Evolutionary conservation across 2,113 vertebrate genomes (phyloP).

Genomic region (Rhinoptilus africanus): DNA sequence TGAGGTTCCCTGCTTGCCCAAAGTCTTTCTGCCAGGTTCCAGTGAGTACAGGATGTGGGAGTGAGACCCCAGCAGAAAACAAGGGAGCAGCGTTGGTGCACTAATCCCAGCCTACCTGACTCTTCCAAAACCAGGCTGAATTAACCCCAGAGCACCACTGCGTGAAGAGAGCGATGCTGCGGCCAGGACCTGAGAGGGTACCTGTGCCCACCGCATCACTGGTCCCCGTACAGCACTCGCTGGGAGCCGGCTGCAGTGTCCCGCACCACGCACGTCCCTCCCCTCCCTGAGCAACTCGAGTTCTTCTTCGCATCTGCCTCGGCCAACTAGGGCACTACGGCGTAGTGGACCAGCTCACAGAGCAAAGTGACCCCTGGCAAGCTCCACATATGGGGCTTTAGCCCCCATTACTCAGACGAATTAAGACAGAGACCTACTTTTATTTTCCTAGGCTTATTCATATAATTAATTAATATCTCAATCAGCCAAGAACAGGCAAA

Average conservation of each 20-base stretch:
- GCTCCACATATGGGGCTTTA: not conserved
- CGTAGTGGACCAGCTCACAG: not conserved
- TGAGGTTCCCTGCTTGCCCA: not conserved
- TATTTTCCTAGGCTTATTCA: not conserved
- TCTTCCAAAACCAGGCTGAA: not conserved
- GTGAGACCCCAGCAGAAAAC: not conserved
- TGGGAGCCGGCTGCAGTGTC: not conserved
- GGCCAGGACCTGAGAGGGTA: not conserved
- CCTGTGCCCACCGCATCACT: not conserved
- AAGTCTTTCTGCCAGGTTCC: not conserved
- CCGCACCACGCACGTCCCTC: accelerated
- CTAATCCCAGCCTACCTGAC: not conserved
- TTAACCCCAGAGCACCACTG: not conserved
- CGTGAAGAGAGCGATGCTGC: accelerated
- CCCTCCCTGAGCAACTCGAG: accelerated
- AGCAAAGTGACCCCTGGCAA: not conserved
- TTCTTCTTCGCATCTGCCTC: not conserved
- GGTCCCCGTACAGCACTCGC: accelerated
- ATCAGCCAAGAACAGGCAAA: slow-evolving; percentile 39
- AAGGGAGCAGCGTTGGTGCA: accelerated
- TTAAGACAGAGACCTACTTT: slow-evolving; percentile 7
- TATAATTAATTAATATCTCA: slow-evolving; percentile 61
- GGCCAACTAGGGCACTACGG: accelerated
- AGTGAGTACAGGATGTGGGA: too few species aligned
- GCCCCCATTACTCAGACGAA: not conserved